phyloP scores from a whole-genome alignment of 2,888 invertebrate species.

The Imbricaverruca yamaguchii region DNA sequence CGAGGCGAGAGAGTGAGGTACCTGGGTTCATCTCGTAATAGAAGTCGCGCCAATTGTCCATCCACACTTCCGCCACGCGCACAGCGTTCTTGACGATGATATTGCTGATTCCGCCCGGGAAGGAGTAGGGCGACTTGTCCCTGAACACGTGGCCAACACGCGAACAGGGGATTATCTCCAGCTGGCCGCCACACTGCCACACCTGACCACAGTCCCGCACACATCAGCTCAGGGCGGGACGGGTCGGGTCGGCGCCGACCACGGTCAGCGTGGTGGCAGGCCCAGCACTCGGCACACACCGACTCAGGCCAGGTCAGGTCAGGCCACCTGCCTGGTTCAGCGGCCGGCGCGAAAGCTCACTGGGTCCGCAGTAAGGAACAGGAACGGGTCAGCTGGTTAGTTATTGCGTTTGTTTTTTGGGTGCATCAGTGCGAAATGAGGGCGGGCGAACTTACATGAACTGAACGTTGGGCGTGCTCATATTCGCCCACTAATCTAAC shows the following conservation, averaged over 20 bases:
- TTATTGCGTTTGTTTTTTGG: no score
- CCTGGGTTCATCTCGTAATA: slow-evolving; percentile 99
- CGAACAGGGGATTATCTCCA: slow-evolving; percentile 92
- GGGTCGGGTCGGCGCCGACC: not conserved
- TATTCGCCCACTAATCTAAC: no score
- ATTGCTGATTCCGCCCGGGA: slow-evolving; percentile 96
- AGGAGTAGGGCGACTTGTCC: slow-evolving; percentile 96
- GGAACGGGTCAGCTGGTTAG: no score
- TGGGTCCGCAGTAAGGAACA: no score
- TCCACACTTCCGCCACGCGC: slow-evolving; percentile 98
- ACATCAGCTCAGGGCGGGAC: not conserved
- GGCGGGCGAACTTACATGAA: no score
- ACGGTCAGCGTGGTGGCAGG: not conserved
- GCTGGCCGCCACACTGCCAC: slow-evolving; percentile 92
- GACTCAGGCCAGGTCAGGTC: not conserved
- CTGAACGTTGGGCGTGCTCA: no score
- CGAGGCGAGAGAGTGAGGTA: slow-evolving; percentile 39
- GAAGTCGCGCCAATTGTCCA: slow-evolving; percentile 99
- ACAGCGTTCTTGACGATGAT: slow-evolving; percentile 97
- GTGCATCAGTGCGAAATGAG: no score
- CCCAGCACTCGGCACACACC: not conserved
- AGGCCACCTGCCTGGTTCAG: no score
- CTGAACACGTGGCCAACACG: slow-evolving; percentile 97
- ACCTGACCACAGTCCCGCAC: slow-evolving; percentile 52
- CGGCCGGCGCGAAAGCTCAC: no score